phyloP scores from a whole-genome alignment of 1,140 invertebrate species.

The Macrobrachium rosenbergii region DNA sequence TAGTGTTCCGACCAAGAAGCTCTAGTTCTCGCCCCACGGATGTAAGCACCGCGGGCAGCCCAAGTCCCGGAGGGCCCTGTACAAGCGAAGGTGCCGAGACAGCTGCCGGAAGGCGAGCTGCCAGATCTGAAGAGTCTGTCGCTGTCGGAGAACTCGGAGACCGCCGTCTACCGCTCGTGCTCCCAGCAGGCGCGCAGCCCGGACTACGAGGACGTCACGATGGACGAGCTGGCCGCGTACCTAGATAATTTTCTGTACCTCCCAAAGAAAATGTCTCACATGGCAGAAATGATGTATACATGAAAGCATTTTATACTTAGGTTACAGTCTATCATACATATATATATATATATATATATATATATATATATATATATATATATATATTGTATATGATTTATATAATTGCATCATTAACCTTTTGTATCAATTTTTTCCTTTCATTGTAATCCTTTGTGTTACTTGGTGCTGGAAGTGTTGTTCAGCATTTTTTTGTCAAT shows the following conservation, averaged over 20 bases:
- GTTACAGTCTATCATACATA: background rate
- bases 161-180: slow-evolving; percentile 35
- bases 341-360: too few relatives aligned
- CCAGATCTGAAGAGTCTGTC: slow-evolving; percentile 60
- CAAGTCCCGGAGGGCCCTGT: slow-evolving; percentile 47
- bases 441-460: too few relatives aligned
- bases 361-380: too few relatives aligned
- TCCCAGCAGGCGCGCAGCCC: slow-evolving; percentile 62
- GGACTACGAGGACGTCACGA: slow-evolving; percentile 79
- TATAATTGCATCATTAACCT: too few relatives aligned
- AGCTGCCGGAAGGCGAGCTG: slow-evolving; percentile 47
- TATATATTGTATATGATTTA: too few relatives aligned
- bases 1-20: slow-evolving; percentile 35
- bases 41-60: slow-evolving; percentile 53
- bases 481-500: too few relatives aligned
- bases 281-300: slow-evolving; percentile 98
- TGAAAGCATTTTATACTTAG: slow-evolving; percentile 71
- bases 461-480: too few relatives aligned
- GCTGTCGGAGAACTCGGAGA: slow-evolving; percentile 28
- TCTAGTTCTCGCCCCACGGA: slow-evolving; percentile 56
- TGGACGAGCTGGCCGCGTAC: slow-evolving; percentile 92
- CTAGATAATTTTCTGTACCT: slow-evolving; percentile 94
- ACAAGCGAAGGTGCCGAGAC: slow-evolving; percentile 54
- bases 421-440: too few relatives aligned
- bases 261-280: slow-evolving; percentile 95